phyloP scores from a whole-genome alignment of 2,113 vertebrate species.

The Edolisoma coerulescens region DNA sequence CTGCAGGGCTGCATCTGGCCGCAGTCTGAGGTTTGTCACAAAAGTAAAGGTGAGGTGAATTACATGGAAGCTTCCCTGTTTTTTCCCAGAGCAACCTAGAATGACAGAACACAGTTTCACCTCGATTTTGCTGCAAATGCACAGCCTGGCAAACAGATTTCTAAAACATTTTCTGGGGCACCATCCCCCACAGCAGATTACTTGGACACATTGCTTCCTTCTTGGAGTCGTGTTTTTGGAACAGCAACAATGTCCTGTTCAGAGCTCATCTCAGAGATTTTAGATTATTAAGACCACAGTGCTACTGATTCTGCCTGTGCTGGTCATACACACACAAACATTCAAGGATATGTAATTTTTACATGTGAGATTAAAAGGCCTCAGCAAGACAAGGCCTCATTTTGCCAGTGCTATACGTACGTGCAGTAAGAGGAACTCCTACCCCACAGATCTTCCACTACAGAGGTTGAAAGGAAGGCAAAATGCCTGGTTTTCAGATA shows the following conservation, averaged over 20 bases:
- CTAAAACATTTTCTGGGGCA: not conserved
- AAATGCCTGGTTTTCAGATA: not conserved
- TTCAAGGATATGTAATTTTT: not conserved
- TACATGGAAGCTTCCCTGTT: not conserved
- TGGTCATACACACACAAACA: not conserved
- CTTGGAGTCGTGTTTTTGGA: not conserved
- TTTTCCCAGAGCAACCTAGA: not conserved
- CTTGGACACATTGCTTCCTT: not conserved
- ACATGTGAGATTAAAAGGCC: not conserved
- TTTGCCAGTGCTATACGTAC: fast-evolving
- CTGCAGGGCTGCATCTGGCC: not conserved
- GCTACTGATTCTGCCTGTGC: not conserved
- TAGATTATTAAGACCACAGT: not conserved
- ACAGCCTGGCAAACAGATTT: not conserved
- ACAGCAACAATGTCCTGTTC: not conserved
- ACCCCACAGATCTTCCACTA: not conserved
- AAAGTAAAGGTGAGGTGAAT: not conserved
- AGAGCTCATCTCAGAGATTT: not conserved
- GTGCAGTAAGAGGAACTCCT: not conserved
- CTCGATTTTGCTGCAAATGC: not conserved
- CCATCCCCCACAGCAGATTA: not conserved
- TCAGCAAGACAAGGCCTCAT: not conserved
- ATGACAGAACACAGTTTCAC: not conserved
- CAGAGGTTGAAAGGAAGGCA: not conserved
- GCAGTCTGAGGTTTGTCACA: not conserved